These are phyloP conservation scores for Cygnus olor DNA, from an alignment of 2,797 vertebrate genomes.

Conservation along the genomic window DNA sequence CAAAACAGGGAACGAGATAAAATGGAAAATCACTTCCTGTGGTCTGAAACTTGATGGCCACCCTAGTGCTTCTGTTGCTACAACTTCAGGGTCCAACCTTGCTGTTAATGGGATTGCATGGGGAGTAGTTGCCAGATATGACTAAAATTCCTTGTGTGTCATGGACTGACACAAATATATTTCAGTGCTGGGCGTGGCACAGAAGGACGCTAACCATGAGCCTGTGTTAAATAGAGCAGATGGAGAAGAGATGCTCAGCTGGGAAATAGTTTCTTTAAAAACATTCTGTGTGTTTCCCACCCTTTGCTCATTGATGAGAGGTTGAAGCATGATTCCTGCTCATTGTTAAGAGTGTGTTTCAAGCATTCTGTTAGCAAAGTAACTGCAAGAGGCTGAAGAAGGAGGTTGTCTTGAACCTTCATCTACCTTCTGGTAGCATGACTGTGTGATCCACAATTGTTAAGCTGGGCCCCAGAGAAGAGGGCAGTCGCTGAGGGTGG, in stretches of 20 bases:
- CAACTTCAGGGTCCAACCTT: not conserved
- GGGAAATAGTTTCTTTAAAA: not conserved
- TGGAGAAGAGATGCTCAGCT: not conserved
- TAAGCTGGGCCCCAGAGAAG: not conserved
- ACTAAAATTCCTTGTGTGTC: not conserved
- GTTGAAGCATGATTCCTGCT: not conserved
- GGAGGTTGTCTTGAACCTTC: not conserved
- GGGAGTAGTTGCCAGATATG: constrained; percentile 1
- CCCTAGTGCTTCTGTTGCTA: not conserved
- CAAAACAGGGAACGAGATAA: not conserved
- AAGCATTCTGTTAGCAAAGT: not conserved
- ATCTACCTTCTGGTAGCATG: not conserved
- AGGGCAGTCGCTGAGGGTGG: not conserved
- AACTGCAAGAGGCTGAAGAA: not conserved
- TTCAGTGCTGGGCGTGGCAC: not conserved
- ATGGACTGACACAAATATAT: not conserved
- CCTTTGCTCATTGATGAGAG: not conserved
- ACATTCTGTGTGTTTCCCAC: not conserved
- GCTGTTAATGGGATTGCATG: not conserved
- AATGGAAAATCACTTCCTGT: not conserved
- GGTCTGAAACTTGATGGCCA: not conserved
- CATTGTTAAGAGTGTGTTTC: not conserved
- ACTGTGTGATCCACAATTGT: not conserved
- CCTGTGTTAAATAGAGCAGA: not conserved
- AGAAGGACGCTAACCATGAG: not conserved